A percentile compares a stretch with the other conserved stretches of the same genome.
phyloP scores from a whole-genome alignment of 2,888 invertebrate genomes.

The Dione juno region DNA sequence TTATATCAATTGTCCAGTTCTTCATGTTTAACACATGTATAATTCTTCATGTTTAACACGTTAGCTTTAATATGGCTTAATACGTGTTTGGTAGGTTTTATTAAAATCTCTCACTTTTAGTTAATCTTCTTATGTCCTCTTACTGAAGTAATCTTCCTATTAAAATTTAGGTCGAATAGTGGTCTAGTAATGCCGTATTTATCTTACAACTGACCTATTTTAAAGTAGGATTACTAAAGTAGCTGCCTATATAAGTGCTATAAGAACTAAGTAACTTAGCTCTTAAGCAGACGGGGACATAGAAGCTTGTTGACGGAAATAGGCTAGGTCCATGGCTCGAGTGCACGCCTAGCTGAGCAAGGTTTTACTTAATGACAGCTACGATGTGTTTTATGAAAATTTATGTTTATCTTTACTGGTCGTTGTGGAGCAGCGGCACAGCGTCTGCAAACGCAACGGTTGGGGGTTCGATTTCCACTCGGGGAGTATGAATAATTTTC shows the following conservation, averaged over 20 bases:
- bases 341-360: neutral
- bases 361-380: neutral
- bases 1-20: too few species aligned
- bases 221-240: constrained; percentile 24
- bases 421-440: too few species aligned
- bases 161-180: constrained; percentile 2
- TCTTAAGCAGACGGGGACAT: constrained; percentile 15
- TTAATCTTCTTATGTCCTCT: neutral
- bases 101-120: neutral
- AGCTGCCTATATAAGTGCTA: constrained; percentile 6
- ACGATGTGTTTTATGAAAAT: neutral
- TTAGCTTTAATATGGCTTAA: too few species aligned
- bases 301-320: constrained; percentile 22
- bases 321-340: constrained; percentile 18
- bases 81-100: neutral
- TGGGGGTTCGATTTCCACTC: too few species aligned
- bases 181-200: constrained; percentile 2
- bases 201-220: constrained; percentile 13
- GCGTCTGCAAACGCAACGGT: too few species aligned
- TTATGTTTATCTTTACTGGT: neutral
- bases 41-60: too few species aligned
- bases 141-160: neutral
- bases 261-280: constrained; percentile 18
- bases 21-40: too few species aligned
- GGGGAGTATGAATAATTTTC: too few species aligned